Evolutionary conservation across 92 coral and sea anemone species (phyloP).

Genomic region (Palythoa caribaeorum): DNA sequence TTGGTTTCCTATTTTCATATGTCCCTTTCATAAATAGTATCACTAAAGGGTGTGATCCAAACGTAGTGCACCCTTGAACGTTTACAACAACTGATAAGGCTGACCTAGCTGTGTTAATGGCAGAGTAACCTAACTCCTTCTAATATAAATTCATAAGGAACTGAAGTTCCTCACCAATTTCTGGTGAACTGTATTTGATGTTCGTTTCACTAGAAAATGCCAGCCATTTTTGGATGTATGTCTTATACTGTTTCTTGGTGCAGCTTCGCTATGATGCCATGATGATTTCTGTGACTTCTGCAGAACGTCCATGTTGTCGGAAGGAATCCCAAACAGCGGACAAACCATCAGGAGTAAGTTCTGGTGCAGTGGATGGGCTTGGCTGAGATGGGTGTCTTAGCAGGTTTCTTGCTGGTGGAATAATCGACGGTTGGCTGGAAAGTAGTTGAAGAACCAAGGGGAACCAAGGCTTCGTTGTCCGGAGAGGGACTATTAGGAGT

Average conservation of each 20-base stretch:
- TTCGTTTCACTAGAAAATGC: slow-evolving; percentile 47
- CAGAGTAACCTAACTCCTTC: slow-evolving; percentile 64
- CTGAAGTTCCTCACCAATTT: slow-evolving; percentile 55
- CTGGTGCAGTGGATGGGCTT: no score
- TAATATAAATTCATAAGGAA: slow-evolving; percentile 63
- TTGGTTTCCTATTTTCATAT: slow-evolving; percentile 58
- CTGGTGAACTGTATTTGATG: slow-evolving; percentile 55
- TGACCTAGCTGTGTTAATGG: slow-evolving; percentile 69
- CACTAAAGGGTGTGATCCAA: slow-evolving; percentile 69
- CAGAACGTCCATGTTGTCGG: no score
- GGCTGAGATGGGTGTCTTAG: no score
- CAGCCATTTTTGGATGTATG: slow-evolving; percentile 59
- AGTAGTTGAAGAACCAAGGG: no score
- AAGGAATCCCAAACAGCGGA: no score
- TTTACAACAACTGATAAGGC: slow-evolving; percentile 59
- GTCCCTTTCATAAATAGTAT: slow-evolving; percentile 64
- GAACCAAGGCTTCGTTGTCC: no score
- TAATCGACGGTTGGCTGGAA: no score
- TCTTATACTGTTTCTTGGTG: slow-evolving; percentile 67
- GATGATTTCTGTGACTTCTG: slow-evolving; percentile 66
- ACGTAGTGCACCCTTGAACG: slow-evolving; percentile 38
- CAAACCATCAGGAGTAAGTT: no score
- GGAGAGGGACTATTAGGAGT: no score
- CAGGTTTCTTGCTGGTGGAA: no score
- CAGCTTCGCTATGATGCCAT: slow-evolving; percentile 71